Percentiles rank a stretch among this genome's conserved stretches.
Conservation (phyloP, 2,797 vertebrate genomes). For the Chelon labrosus region DNA sequence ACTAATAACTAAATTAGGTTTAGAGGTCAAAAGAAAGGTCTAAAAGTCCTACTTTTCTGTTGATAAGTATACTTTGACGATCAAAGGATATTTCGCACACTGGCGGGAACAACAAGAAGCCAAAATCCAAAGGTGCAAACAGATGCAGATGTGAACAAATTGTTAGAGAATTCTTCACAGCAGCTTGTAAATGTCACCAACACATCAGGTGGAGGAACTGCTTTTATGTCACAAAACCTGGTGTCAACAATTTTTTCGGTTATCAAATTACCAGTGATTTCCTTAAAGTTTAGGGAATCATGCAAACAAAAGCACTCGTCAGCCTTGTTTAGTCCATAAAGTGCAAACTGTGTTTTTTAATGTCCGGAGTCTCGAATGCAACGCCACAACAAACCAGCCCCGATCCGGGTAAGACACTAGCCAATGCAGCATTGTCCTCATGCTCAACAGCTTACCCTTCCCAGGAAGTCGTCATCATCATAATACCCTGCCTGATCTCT, state of each 20-base stretch:
- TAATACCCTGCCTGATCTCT: slow-evolving; percentile 78
- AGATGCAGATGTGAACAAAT: slow-evolving; percentile 5
- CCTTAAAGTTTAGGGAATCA: slow-evolving; percentile 13
- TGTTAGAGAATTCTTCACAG: slow-evolving; percentile 5
- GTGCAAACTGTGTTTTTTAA: slow-evolving; percentile 15
- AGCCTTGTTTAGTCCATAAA: slow-evolving; percentile 31
- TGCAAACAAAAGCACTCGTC: slow-evolving; percentile 52
- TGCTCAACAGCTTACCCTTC: slow-evolving; percentile 89
- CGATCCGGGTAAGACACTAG: slow-evolving; percentile 47
- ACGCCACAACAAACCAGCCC: slow-evolving; percentile 52
- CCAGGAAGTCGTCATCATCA: slow-evolving; percentile 86
- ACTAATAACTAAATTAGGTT: background rate
- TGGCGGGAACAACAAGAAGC: slow-evolving; percentile 39
- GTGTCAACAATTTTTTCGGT: slow-evolving; percentile 16
- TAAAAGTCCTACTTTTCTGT: background rate
- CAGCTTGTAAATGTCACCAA: slow-evolving; percentile 1
- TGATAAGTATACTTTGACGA: background rate
- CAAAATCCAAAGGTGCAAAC: slow-evolving; percentile 41
- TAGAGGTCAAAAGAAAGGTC: background rate
- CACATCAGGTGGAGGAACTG: slow-evolving; percentile 1
- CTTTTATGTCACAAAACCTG: slow-evolving; percentile 1
- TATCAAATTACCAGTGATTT: background rate
- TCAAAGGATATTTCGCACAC: slow-evolving; percentile 35
- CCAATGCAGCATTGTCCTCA: slow-evolving; percentile 63
- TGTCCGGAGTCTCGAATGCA: slow-evolving; percentile 23